phyloP scores from a whole-genome alignment of 2,797 vertebrate genomes.

The Aeoliscus strigatus region DNA sequence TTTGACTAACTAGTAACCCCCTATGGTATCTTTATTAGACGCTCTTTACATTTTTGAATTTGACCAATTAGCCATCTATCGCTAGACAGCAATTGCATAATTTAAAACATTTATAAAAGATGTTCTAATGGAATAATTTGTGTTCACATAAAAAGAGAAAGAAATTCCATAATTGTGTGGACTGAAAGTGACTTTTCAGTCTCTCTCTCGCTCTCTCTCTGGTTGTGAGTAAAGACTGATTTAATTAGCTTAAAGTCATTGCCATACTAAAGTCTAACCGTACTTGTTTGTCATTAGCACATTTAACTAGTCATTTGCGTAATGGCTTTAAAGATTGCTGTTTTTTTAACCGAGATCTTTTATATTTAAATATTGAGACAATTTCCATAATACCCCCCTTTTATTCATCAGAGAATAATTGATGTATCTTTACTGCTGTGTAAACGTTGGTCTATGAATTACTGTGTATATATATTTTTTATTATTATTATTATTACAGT shows the following conservation, averaged over 20 bases:
- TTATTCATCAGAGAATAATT: conserved; percentile 70
- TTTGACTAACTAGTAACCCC: conserved; percentile 51
- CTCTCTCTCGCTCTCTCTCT: conserved; percentile 19
- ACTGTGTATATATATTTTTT: conserved; percentile 67
- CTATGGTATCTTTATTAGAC: conserved; percentile 61
- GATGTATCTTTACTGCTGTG: conserved; percentile 69
- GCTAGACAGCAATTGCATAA: conserved; percentile 61
- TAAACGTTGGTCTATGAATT: conserved; percentile 68
- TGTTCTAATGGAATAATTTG: conserved; percentile 64
- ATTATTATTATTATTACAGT: conserved; percentile 66
- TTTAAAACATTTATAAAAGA: conserved; percentile 67
- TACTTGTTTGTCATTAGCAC: conserved; percentile 74
- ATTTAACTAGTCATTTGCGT: conserved; percentile 75
- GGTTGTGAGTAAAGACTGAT: conserved; percentile 39
- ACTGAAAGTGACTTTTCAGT: conserved; percentile 43
- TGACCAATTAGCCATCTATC: conserved; percentile 58
- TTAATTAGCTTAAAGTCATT: conserved; percentile 72
- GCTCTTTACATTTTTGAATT: conserved; percentile 55
- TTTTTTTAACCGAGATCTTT: conserved; percentile 67
- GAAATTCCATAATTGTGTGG: conserved; percentile 48
- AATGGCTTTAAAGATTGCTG: conserved; percentile 71
- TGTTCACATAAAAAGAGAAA: conserved; percentile 40
- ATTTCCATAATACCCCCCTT: conserved; percentile 76
- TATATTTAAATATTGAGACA: conserved; percentile 73
- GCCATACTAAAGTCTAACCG: conserved; percentile 48